These are phyloP conservation scores for Tromatobia lineatoria DNA, from an alignment of 2,888 invertebrate species.

Conservation along the genomic window DNA sequence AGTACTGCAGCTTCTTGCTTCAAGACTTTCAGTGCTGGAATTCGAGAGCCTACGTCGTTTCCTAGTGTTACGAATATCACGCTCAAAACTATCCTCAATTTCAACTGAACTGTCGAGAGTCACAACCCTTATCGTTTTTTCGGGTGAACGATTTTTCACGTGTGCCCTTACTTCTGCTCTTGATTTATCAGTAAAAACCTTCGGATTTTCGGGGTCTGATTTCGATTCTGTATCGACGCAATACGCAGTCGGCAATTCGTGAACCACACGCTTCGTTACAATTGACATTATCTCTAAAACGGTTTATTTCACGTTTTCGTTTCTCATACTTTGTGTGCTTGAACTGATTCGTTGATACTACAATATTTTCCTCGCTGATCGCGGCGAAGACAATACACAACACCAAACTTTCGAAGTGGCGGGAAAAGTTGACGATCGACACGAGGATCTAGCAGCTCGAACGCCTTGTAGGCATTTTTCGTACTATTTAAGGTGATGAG, in stretches of 20 bases:
- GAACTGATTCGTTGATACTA: neutral
- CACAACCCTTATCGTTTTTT: neutral
- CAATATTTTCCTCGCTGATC: neutral
- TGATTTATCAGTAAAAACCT: neutral
- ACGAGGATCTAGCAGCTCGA: neutral
- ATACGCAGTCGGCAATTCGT: conserved; percentile 20
- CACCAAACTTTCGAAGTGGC: conserved; percentile 37
- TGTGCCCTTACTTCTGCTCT: neutral
- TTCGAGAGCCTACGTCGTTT: conserved; percentile 52
- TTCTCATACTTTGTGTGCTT: neutral
- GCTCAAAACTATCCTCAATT: neutral
- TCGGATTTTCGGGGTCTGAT: neutral
- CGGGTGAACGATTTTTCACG: neutral
- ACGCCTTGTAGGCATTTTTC: neutral
- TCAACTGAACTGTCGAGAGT: conserved; percentile 10
- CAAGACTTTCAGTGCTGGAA: conserved; percentile 53
- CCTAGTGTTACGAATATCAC: neutral
- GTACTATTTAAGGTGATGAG: neutral
- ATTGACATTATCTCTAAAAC: conserved; percentile 52
- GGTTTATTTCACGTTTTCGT: neutral
- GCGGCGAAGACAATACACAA: conserved; percentile 2
- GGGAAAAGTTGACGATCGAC: conserved; percentile 27
- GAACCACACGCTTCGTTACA: conserved; percentile 3
- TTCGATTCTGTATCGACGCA: conserved; percentile 12
- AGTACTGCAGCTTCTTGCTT: conserved; percentile 54